These are phyloP conservation scores for Hyposoter didymator DNA, from an alignment of 2,888 invertebrate species.

Conservation along the genomic window DNA sequence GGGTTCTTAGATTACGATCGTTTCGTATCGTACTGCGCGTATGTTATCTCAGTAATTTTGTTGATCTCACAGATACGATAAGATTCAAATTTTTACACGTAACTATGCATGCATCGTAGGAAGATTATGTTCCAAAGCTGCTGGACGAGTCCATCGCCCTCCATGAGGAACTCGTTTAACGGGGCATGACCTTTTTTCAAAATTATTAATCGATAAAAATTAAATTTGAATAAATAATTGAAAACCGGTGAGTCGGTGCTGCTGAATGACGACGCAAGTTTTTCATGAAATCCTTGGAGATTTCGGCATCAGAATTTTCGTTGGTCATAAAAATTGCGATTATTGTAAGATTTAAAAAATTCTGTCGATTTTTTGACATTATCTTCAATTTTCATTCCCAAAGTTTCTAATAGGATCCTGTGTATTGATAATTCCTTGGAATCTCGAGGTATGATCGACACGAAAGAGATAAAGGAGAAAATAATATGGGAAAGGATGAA, in stretches of 20 bases:
- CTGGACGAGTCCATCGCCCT: conserved; percentile 36
- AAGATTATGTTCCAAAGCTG: conserved; percentile 20
- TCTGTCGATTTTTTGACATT: no score
- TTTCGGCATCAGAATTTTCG: background rate
- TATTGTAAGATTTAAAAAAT: background rate
- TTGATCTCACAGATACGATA: conserved; percentile 47
- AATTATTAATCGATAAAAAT: conserved; percentile 13
- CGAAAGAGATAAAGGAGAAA: conserved; percentile 25
- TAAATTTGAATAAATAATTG: background rate
- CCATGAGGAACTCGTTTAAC: conserved; percentile 36
- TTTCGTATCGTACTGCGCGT: conserved; percentile 19
- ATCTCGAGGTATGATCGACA: conserved; percentile 22
- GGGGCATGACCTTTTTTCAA: conserved; percentile 27
- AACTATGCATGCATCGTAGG: background rate
- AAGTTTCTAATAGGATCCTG: background rate
- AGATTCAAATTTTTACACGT: conserved; percentile 3
- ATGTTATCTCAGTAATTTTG: conserved; percentile 57
- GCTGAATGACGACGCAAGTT: background rate
- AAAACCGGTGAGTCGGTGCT: background rate
- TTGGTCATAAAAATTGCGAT: no score
- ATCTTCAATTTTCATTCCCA: background rate
- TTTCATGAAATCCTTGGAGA: no score
- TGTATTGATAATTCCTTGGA: conserved; percentile 45
- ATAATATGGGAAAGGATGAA: conserved; percentile 21
- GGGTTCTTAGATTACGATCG: conserved; percentile 43